These are phyloP conservation scores for Patella depressa DNA, from an alignment of 2,888 invertebrate genomes.

Conservation along the genomic window DNA sequence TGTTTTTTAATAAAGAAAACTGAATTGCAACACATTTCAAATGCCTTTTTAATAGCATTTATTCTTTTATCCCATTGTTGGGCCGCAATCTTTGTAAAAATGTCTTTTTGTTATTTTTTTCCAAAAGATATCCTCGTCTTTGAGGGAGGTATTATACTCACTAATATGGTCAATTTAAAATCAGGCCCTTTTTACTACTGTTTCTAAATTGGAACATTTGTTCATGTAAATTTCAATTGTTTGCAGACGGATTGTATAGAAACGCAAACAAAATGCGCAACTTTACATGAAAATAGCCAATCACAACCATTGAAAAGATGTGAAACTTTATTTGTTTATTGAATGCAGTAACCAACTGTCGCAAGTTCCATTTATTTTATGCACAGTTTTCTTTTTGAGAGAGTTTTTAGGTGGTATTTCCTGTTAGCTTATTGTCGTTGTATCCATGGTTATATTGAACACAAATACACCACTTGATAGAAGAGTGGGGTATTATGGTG, in stretches of 20 bases:
- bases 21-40: not conserved
- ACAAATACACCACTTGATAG: no score
- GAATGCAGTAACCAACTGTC: slow-evolving; percentile 1
- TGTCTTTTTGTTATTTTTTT: no score
- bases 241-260: not conserved
- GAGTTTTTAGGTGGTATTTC: not conserved
- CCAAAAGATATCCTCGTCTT: no score
- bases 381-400: not conserved
- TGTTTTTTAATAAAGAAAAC: not conserved
- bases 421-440: not conserved
- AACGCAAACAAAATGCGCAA: not conserved
- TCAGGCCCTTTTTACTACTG: not conserved
- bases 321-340: not conserved
- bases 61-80: not conserved
- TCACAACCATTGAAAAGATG: not conserved
- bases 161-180: slow-evolving; percentile 2
- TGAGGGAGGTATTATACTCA: no score
- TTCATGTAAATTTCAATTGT: slow-evolving; percentile 7
- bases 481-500: not conserved
- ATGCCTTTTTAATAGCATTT: slow-evolving; percentile 4
- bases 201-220: slow-evolving; percentile 2
- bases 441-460: no score
- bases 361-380: not conserved
- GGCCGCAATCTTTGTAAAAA: no score
- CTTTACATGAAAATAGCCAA: slow-evolving; percentile 3